Evolutionary conservation across 2,113 vertebrate genomes (phyloP).

Genomic region (Passer montanus): DNA sequence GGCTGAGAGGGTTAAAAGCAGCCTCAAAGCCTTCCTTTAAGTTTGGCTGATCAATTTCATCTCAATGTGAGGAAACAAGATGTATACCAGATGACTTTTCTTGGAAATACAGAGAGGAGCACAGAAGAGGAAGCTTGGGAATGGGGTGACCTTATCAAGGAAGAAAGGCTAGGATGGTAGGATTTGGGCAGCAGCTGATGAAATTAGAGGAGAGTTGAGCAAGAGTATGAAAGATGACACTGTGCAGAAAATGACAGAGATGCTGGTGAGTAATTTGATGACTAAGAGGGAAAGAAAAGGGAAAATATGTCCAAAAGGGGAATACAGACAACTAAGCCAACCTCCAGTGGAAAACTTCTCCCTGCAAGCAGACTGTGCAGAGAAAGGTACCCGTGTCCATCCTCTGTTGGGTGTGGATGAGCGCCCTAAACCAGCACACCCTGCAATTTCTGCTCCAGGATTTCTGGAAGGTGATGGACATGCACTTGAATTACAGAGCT

Average conservation of each 20-base stretch:
- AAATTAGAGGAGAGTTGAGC: not conserved
- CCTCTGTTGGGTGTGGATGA: not conserved
- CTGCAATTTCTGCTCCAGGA: not conserved
- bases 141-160: not conserved
- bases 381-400: not conserved
- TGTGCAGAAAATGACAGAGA: not conserved
- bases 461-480: not conserved
- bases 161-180: not conserved
- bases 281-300: not conserved
- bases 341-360: not conserved
- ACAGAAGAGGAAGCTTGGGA: not conserved
- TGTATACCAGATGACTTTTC: not conserved
- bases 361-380: not conserved
- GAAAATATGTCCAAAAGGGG: not conserved
- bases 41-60: not conserved
- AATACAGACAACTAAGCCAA: not conserved
- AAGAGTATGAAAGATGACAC: not conserved
- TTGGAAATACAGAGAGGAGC: not conserved
- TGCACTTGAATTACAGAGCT: not conserved
- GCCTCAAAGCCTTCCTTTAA: not conserved
- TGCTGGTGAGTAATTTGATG: not conserved
- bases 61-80: not conserved
- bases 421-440: not conserved
- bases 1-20: not conserved
- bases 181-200: not conserved